A percentile compares a stretch with the other conserved stretches of the same genome.
These are phyloP conservation scores for Pedionomus torquatus DNA, from an alignment of 2,113 vertebrate species.

Conservation along the genomic window DNA sequence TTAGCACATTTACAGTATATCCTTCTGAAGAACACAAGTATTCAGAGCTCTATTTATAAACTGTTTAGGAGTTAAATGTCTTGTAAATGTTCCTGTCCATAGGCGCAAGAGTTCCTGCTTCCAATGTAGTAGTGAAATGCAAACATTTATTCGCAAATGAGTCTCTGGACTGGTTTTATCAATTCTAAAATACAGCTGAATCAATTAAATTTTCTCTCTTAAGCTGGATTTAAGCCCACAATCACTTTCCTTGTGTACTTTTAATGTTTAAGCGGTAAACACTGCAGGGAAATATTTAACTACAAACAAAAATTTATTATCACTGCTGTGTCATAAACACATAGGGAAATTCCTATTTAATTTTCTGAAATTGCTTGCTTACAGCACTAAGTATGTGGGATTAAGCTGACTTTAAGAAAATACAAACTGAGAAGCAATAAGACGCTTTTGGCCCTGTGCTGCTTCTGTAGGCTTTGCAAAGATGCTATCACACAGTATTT, in stretches of 20 bases:
- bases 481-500: constrained; percentile 37
- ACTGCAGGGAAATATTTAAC: constrained; percentile 54
- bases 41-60: background rate
- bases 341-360: constrained; percentile 61
- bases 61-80: background rate
- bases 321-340: constrained; percentile 22
- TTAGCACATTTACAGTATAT: background rate
- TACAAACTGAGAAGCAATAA: background rate
- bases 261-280: constrained; percentile 27
- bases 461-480: constrained; percentile 14
- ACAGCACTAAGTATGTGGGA: constrained; percentile 4
- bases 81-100: background rate
- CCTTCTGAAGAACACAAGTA: background rate
- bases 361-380: constrained; percentile 59
- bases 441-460: background rate
- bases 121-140: background rate
- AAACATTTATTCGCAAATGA: background rate
- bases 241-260: constrained; percentile 21
- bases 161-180: background rate
- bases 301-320: constrained; percentile 37
- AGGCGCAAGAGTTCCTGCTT: background rate
- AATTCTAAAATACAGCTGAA: background rate
- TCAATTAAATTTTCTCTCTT: constrained; percentile 2
- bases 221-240: constrained; percentile 37
- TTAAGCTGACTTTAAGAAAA: constrained; percentile 35